Conservation (phyloP, 2,113 vertebrate species). For the Labeo rohita region DNA sequence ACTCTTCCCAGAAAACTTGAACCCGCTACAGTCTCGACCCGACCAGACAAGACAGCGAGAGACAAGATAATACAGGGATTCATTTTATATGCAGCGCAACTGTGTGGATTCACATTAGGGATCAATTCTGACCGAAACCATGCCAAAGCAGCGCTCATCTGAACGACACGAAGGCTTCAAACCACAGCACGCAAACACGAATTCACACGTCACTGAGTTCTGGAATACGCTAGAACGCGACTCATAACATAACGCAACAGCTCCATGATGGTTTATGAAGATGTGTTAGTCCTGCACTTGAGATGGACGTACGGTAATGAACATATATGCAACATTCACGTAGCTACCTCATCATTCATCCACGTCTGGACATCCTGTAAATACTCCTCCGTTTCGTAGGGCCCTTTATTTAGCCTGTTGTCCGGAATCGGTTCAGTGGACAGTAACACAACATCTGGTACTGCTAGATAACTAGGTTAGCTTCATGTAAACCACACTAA, state of each 20-base stretch:
- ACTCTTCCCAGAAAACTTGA: slow-evolving; percentile 57
- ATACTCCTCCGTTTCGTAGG: slow-evolving; percentile 5
- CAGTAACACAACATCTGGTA: not conserved
- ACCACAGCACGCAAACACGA: too few relatives aligned
- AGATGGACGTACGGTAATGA: not conserved
- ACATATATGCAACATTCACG: slow-evolving; percentile 71
- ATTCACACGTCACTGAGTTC: not conserved
- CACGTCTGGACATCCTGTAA: slow-evolving; percentile 16
- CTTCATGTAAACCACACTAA: not conserved
- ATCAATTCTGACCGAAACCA: slow-evolving; percentile 76
- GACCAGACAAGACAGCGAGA: slow-evolving; percentile 36
- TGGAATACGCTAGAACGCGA: not conserved
- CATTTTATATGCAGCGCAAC: slow-evolving; percentile 69
- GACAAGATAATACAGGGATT: slow-evolving; percentile 62
- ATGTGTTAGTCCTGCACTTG: not conserved
- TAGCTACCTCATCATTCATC: slow-evolving; percentile 73
- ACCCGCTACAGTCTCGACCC: slow-evolving; percentile 56
- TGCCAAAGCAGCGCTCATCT: slow-evolving; percentile 47
- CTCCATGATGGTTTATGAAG: not conserved
- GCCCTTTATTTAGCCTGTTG: not conserved
- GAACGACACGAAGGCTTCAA: not conserved
- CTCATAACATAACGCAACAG: not conserved
- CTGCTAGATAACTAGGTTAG: not conserved
- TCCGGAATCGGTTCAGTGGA: not conserved
- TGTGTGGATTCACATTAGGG: slow-evolving; percentile 64